Conservation (phyloP, 2,797 vertebrate genomes). For the Scyliorhinus canicula region DNA sequence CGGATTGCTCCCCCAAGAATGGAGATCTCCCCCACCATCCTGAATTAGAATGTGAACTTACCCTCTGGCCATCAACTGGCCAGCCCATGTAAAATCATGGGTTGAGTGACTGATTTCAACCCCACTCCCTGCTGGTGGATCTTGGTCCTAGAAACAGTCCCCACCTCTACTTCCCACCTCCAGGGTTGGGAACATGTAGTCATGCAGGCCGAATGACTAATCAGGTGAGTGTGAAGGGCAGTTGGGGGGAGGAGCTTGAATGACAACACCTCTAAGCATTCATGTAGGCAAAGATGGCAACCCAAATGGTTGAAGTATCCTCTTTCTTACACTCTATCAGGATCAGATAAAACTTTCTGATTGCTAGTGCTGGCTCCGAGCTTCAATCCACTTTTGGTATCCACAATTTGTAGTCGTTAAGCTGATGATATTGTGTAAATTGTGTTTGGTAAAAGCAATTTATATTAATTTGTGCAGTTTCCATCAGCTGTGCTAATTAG, state of each 20-base stretch:
- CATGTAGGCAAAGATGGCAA: neutral
- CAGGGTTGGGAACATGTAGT: neutral
- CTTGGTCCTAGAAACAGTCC: neutral
- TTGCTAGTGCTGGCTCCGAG: neutral
- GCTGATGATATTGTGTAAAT: neutral
- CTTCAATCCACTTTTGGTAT: neutral
- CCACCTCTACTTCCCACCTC: too few species aligned
- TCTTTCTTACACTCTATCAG: neutral
- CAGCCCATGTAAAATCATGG: neutral
- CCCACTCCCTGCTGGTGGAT: too few species aligned
- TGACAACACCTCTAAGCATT: neutral
- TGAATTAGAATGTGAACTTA: too few species aligned
- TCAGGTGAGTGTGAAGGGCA: neutral
- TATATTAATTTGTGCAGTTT: neutral
- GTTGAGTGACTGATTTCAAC: neutral
- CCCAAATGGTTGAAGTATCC: too few species aligned
- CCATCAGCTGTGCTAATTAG: neutral
- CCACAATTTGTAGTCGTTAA: neutral
- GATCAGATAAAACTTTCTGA: neutral
- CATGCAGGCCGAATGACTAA: neutral
- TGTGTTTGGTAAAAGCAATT: neutral
- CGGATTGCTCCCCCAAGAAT: neutral
- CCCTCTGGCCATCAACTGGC: neutral
- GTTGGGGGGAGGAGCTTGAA: neutral
- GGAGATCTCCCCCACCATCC: too few species aligned